Evolutionary conservation across 2,113 vertebrate species (phyloP).

Genomic region (Grantiella picta): DNA sequence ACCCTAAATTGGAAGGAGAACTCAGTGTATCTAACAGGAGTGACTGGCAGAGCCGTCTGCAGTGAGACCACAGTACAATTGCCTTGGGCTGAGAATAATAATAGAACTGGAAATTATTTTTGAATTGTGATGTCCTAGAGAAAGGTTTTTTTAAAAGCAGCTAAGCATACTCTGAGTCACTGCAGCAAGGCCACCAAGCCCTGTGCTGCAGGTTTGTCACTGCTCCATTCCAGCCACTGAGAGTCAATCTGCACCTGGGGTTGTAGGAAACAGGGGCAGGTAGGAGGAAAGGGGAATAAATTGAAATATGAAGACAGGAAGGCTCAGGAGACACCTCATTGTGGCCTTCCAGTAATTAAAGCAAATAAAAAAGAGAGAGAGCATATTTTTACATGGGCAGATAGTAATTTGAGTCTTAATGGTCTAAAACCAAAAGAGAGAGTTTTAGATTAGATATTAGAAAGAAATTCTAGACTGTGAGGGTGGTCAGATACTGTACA

Average conservation of each 20-base stretch:
- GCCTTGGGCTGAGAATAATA: slow-evolving; percentile 36
- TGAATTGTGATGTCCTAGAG: not conserved
- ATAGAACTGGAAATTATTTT: slow-evolving; percentile 49
- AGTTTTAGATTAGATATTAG: not conserved
- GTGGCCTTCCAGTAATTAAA: not conserved
- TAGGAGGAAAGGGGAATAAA: not conserved
- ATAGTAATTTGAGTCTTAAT: not conserved
- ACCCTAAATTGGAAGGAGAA: slow-evolving; percentile 1
- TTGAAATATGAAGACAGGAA: not conserved
- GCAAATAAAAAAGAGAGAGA: not conserved
- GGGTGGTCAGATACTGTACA: not conserved
- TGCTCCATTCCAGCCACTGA: not conserved
- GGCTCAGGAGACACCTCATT: not conserved
- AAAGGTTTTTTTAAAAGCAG: slow-evolving; percentile 2
- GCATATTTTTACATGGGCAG: not conserved
- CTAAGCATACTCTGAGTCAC: not conserved
- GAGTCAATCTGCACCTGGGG: not conserved
- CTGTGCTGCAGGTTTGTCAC: not conserved
- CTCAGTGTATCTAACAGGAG: not conserved
- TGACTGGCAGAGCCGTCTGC: not conserved
- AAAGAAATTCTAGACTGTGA: not conserved
- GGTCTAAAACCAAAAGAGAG: not conserved
- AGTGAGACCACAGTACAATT: not conserved
- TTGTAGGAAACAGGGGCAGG: not conserved
- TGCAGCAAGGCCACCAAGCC: not conserved